Conservation (phyloP, 2,888 invertebrate genomes). For the Anodontia alba region DNA sequence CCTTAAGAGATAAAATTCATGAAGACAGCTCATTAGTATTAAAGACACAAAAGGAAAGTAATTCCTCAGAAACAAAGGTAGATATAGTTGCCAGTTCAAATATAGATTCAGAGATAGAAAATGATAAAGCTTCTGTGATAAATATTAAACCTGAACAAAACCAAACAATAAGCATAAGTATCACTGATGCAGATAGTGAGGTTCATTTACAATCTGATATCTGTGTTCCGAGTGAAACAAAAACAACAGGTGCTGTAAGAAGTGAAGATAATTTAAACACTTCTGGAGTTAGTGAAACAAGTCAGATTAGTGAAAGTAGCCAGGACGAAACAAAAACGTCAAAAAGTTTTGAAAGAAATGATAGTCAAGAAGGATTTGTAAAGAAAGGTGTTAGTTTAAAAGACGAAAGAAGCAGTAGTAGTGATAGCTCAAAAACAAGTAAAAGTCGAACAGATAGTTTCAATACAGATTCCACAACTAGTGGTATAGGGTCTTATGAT, state of each 20-base stretch:
- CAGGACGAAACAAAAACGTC: conserved; percentile 10
- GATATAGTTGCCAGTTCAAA: not conserved
- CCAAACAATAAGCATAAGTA: conserved; percentile 41
- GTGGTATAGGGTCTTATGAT: conserved; percentile 93
- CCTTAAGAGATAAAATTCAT: no score
- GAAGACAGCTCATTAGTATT: not conserved
- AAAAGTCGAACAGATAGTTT: conserved; percentile 87
- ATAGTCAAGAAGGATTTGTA: conserved; percentile 24
- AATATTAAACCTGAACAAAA: not conserved
- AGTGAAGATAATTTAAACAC: not conserved
- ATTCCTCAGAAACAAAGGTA: not conserved
- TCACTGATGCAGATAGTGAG: conserved; percentile 45
- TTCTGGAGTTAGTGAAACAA: not conserved
- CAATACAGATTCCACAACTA: conserved; percentile 90
- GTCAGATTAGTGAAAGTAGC: not conserved
- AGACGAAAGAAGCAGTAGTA: conserved; percentile 74
- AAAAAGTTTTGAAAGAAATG: not conserved
- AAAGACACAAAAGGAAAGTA: not conserved
- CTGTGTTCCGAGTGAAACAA: not conserved
- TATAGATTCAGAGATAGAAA: not conserved
- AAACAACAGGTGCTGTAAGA: not conserved
- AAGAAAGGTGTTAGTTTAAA: conserved; percentile 52
- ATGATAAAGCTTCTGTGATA: conserved; percentile 4
- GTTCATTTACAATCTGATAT: not conserved
- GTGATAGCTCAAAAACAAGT: conserved; percentile 83